Evolutionary conservation across 2,888 invertebrate genomes (phyloP).

Genomic region (Tanaodytes sp.): DNA sequence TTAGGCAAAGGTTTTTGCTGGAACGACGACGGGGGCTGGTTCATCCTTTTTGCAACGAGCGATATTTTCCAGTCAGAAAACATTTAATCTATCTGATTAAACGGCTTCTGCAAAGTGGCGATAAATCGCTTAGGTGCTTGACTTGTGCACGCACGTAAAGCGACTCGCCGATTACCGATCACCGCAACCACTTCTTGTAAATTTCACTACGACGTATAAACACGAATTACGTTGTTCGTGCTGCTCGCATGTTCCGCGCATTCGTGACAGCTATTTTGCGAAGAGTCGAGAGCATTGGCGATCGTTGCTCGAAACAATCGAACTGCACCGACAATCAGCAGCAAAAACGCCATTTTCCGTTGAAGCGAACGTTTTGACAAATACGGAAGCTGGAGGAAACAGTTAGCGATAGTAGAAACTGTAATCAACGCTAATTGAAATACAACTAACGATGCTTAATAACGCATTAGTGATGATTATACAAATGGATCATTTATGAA

Average conservation of each 20-base stretch:
- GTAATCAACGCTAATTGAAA: constrained; percentile 15
- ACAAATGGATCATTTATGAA: no score
- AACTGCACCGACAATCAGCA: constrained; percentile 12
- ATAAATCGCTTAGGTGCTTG: no score
- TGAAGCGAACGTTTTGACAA: constrained; percentile 11
- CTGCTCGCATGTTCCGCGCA: constrained; percentile 5
- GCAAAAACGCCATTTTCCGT: constrained; percentile 22
- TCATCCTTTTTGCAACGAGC: constrained; percentile 43
- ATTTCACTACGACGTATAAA: no score
- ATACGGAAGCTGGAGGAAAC: constrained; percentile 20
- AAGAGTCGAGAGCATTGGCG: background rate
- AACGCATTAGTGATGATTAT: no score
- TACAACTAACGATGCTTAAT: no score
- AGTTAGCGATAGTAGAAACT: background rate
- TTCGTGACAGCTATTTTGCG: constrained; percentile 19
- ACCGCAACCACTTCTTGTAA: no score
- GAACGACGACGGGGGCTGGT: constrained; percentile 37
- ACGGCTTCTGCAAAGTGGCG: no score
- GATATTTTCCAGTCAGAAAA: constrained; percentile 23
- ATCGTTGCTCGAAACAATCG: constrained; percentile 21
- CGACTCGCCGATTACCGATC: no score
- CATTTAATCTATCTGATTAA: no score
- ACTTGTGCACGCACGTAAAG: no score
- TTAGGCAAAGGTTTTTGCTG: constrained; percentile 33
- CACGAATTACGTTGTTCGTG: constrained; percentile 26